A percentile compares a stretch with the other conserved stretches of the same genome.
Evolutionary conservation across 1,140 invertebrate genomes (phyloP).

Genomic region (Ruditapes philippinarum): DNA sequence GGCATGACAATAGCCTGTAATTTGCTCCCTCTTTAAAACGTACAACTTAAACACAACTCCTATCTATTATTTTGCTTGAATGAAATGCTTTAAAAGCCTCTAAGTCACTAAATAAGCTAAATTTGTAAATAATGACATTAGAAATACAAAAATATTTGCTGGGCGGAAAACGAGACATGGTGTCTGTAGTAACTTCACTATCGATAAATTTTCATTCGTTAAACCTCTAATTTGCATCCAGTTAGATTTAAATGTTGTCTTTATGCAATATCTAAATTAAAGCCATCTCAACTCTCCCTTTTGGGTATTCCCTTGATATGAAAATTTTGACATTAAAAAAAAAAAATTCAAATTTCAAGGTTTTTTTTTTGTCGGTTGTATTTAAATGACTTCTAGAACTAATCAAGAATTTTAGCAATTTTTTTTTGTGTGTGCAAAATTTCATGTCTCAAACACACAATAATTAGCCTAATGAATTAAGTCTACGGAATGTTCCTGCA

Average conservation of each 20-base stretch:
- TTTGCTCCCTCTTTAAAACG: neutral
- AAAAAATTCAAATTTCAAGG: no score
- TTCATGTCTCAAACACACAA: no score
- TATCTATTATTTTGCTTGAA: neutral
- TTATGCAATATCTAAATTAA: constrained; percentile 24
- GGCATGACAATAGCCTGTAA: neutral
- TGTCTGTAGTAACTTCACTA: neutral
- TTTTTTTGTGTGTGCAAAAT: no score
- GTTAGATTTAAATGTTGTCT: constrained; percentile 24
- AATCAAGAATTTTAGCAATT: no score
- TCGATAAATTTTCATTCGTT: constrained; percentile 26
- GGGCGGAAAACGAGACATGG: neutral
- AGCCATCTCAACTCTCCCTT: neutral
- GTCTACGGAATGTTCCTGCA: no score
- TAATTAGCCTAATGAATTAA: no score
- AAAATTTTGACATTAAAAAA: neutral
- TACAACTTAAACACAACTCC: neutral
- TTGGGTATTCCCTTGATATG: neutral
- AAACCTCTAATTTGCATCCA: constrained; percentile 32
- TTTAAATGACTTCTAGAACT: no score
- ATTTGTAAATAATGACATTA: constrained; percentile 26
- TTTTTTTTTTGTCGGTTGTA: no score
- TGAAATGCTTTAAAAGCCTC: neutral
- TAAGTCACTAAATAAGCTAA: neutral
- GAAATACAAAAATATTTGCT: constrained; percentile 3